A percentile compares a stretch with the other conserved stretches of the same genome.
Evolutionary conservation across 2,797 vertebrate genomes (phyloP).

Genomic region (Hoplostethus atlanticus): DNA sequence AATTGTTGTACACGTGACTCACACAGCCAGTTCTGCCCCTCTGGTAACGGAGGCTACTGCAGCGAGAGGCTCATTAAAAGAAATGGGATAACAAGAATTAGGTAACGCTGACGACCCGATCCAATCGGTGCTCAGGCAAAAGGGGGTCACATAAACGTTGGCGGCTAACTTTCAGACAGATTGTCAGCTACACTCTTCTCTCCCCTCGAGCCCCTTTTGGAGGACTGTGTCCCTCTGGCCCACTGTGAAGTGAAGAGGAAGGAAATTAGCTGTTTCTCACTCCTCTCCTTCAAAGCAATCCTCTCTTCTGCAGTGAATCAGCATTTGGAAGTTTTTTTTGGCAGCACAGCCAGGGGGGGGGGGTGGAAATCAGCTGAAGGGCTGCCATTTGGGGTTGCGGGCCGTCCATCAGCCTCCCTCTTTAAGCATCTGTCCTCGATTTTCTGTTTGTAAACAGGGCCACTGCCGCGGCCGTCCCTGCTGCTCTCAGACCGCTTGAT

Average conservation of each 20-base stretch:
- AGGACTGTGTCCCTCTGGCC: neutral
- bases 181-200: slow-evolving; percentile 24
- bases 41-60: slow-evolving; percentile 1
- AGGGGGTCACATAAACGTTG: slow-evolving; percentile 18
- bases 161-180: slow-evolving; percentile 40
- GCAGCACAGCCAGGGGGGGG: neutral
- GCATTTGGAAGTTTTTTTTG: slow-evolving; percentile 29
- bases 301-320: slow-evolving; percentile 25
- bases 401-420: neutral
- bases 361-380: slow-evolving; percentile 33
- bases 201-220: neutral
- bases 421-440: slow-evolving; percentile 48
- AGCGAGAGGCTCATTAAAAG: slow-evolving; percentile 38
- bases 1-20: slow-evolving; percentile 21
- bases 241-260: neutral
- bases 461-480: slow-evolving; percentile 24
- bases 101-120: slow-evolving; percentile 18
- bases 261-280: slow-evolving; percentile 21
- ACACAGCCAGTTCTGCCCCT: slow-evolving; percentile 25
- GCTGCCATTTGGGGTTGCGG: slow-evolving; percentile 14
- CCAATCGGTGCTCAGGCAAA: slow-evolving; percentile 34
- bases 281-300: slow-evolving; percentile 34
- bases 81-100: slow-evolving; percentile 37
- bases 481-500: slow-evolving; percentile 28
- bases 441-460: slow-evolving; percentile 46